Evolutionary conservation across 2,888 invertebrate genomes (phyloP).

Genomic region (Oligia strigilis): DNA sequence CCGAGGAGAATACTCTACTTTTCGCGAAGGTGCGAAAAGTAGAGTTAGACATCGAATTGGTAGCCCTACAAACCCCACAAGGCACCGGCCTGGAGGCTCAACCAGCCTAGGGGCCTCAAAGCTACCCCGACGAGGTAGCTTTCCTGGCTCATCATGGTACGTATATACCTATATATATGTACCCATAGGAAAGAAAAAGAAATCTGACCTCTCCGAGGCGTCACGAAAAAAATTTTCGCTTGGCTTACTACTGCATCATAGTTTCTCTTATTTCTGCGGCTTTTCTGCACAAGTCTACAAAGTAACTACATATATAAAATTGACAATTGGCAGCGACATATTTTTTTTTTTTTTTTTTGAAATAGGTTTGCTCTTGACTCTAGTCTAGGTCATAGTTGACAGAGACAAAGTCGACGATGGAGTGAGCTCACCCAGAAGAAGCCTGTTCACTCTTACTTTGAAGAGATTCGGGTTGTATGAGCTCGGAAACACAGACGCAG

Average conservation of each 20-base stretch:
- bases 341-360: too few relatives aligned
- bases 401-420: too few relatives aligned
- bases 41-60: not conserved
- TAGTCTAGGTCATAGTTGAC: too few relatives aligned
- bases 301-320: not conserved
- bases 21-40: not conserved
- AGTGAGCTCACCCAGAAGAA: too few relatives aligned
- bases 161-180: not conserved
- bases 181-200: too few relatives aligned
- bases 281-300: not conserved
- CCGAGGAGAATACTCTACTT: not conserved
- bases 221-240: not conserved
- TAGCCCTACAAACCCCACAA: not conserved
- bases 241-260: not conserved
- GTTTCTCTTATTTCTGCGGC: not conserved
- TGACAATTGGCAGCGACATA: too few relatives aligned
- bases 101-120: not conserved
- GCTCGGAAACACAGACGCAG: too few relatives aligned
- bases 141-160: not conserved
- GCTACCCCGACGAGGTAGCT: not conserved
- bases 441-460: too few relatives aligned
- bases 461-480: too few relatives aligned
- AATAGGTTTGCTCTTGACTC: too few relatives aligned
- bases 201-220: too few relatives aligned
- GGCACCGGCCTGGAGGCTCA: not conserved